Conservation (phyloP, 2,113 vertebrate genomes). For the Tympanuchus pallidicinctus region DNA sequence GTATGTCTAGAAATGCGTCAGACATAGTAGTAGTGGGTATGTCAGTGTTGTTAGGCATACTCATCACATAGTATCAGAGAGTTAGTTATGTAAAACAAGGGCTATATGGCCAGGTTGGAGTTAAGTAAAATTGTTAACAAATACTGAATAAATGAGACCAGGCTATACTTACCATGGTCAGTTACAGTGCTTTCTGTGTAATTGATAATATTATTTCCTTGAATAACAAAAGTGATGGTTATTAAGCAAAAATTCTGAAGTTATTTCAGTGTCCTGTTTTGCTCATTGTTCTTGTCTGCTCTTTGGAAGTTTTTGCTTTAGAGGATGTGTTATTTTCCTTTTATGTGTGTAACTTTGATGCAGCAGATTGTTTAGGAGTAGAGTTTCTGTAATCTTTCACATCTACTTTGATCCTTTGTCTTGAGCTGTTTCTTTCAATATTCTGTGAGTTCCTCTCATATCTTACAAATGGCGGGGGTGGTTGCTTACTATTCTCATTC, state of each 20-base stretch:
- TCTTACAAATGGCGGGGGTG: background rate
- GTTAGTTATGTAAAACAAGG: background rate
- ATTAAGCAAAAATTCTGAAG: background rate
- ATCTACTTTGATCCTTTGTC: slow-evolving; percentile 46
- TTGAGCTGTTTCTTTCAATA: slow-evolving; percentile 56
- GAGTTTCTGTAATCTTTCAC: slow-evolving; percentile 9
- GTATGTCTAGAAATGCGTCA: background rate
- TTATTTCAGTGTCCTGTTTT: background rate
- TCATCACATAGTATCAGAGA: too few species aligned
- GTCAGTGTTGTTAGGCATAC: background rate
- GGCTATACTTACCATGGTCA: background rate
- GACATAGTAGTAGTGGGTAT: rapidly evolving
- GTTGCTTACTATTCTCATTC: slow-evolving; percentile 1
- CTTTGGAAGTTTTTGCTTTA: background rate
- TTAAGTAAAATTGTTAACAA: background rate
- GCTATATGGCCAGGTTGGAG: background rate
- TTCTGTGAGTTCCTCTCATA: slow-evolving; percentile 42
- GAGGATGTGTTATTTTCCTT: background rate
- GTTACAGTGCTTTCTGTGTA: background rate
- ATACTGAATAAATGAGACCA: background rate
- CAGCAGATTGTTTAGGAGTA: background rate
- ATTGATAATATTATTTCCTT: background rate
- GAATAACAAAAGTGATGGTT: background rate
- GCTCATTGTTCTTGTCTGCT: background rate
- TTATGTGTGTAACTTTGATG: background rate